Conservation (phyloP, 1,140 invertebrate genomes). For the Musca domestica region DNA sequence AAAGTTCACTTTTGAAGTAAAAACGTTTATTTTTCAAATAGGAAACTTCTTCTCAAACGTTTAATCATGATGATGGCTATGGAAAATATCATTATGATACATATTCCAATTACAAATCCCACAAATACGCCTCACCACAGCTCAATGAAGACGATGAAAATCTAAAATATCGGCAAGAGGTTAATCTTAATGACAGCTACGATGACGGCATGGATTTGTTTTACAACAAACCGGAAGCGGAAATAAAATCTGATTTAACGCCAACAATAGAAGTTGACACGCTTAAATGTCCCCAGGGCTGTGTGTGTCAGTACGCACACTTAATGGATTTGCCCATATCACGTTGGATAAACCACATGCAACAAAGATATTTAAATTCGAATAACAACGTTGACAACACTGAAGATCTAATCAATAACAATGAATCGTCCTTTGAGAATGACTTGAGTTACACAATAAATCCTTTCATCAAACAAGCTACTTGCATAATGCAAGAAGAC, state of each 20-base stretch:
- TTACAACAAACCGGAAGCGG: slow-evolving; percentile 22
- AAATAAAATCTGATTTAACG: neutral
- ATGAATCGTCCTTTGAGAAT: slow-evolving; percentile 32
- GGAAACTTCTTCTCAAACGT: no score
- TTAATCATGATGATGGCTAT: no score
- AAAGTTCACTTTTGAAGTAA: no score
- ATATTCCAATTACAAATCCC: no score
- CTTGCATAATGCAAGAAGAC: slow-evolving; percentile 59
- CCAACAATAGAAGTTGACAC: slow-evolving; percentile 30
- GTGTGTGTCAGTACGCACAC: slow-evolving; percentile 56
- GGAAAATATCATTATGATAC: no score
- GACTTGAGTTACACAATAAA: slow-evolving; percentile 43
- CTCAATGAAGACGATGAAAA: neutral
- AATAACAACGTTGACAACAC: slow-evolving; percentile 4
- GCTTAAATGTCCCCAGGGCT: slow-evolving; percentile 53
- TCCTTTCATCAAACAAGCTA: slow-evolving; percentile 58
- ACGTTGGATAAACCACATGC: slow-evolving; percentile 53
- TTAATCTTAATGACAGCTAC: neutral
- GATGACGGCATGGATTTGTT: neutral
- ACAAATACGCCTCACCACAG: neutral
- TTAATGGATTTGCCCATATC: slow-evolving; percentile 56
- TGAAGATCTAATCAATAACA: slow-evolving; percentile 36
- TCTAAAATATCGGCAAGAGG: neutral
- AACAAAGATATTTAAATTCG: slow-evolving; percentile 11
- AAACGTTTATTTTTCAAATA: no score